Base-by-base conservation (phyloP, 35 echinoderm and acorn worm species). In the Anneissia japonica region DNA sequence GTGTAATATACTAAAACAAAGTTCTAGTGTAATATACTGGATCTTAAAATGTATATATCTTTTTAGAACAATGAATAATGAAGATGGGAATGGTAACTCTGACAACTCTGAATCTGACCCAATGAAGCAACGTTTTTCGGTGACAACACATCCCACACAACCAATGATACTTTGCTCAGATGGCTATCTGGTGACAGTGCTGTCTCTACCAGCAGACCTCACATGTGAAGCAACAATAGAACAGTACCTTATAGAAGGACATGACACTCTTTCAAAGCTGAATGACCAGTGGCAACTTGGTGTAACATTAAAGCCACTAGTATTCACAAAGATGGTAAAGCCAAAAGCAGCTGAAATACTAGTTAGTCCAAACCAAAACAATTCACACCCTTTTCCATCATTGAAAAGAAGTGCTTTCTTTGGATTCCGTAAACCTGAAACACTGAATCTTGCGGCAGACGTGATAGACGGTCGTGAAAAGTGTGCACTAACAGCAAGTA, bases 131-230 rank as follows among this genome's bases (percentile, higher is more conserved):
- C 39, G 82, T 14, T 97, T 93, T 74, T 91, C 88, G 37, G 83
- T 93, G 30, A 46, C 95, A 2, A 88, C 88, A 34, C 95, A 97
- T 79, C 91, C 88, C 0, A 76, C 84, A 29, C 17, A 51, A 23
- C 91, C 95, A 37, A 72, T 93, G 38, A 46, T 93, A 4, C 36
- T 93, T 14, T 86, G 84, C 43, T 97, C 91, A 23, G 95, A 97
- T 89, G 95, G 95, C 29, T 97, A 93, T 83, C 77, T 93, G 14
- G 91, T 80, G 9, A 88, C 88, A 14, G 87, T 97, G 32, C 82
- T 97, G 78, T 86, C 93, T 41, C 31, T 93, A 31, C 95, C 91
- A 28, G 39, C 10, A 0, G 85, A 85, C 34, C 55, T 88, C 0
- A 81, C 95, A 30, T 90, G 88, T 74, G 35, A 37, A 2, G 51